A percentile compares a stretch with the other conserved stretches of the same genome.
Evolutionary conservation across 2,888 invertebrate genomes (phyloP).

Genomic region (Athalia rosae): DNA sequence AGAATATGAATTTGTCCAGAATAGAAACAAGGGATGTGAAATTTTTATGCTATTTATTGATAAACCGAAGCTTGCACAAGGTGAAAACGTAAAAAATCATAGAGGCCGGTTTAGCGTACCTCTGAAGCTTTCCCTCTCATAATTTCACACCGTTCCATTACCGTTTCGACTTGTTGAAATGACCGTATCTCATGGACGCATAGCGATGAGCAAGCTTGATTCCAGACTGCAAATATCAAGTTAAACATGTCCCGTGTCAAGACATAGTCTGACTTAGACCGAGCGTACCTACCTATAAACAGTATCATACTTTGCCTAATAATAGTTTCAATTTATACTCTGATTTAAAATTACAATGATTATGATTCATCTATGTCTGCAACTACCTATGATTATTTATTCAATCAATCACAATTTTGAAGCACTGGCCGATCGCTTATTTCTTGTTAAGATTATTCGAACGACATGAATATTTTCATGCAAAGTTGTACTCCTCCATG

Average conservation of each 20-base stretch:
- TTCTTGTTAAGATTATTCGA: too few relatives aligned
- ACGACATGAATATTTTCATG: too few relatives aligned
- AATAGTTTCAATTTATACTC: constrained; percentile 2
- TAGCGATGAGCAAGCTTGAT: background rate
- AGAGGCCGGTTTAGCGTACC: background rate
- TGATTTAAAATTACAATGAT: too few relatives aligned
- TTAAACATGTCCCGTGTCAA: constrained; percentile 17
- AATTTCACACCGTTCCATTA: constrained; percentile 11
- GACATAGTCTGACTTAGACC: constrained; percentile 29
- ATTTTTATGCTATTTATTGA: constrained; percentile 26
- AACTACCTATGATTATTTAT: background rate
- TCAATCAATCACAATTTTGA: background rate
- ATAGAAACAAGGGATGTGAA: background rate
- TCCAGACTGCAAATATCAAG: background rate
- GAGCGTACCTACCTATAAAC: constrained; percentile 38
- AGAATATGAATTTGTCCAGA: background rate
- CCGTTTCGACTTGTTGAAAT: constrained; percentile 12
- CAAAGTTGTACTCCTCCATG: too few relatives aligned
- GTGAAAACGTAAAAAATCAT: background rate
- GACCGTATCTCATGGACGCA: constrained; percentile 2
- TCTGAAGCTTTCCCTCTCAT: background rate
- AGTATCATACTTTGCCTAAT: constrained; percentile 41
- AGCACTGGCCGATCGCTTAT: too few relatives aligned
- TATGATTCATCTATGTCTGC: constrained; percentile 10
- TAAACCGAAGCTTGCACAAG: background rate